Percentiles rank a stretch among this genome's conserved stretches.
Evolutionary conservation across 2,113 vertebrate genomes (phyloP).

Genomic region (Arvicanthis niloticus): DNA sequence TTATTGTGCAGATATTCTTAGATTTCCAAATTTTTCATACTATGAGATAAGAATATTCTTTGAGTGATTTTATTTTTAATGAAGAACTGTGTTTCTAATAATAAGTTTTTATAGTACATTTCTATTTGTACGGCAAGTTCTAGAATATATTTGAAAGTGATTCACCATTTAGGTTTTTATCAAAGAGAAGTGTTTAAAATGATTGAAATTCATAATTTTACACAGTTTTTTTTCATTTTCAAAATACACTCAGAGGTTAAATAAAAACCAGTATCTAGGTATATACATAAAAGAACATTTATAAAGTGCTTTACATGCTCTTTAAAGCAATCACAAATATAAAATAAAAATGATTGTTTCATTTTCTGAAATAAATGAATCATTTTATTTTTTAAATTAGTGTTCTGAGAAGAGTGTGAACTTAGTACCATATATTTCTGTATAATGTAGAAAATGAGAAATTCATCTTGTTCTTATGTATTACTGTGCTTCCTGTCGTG

Average conservation of each 20-base stretch:
- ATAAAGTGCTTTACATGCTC: background rate
- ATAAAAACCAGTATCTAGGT: background rate
- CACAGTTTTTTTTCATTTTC: background rate
- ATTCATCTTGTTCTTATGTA: background rate
- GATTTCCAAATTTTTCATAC: slow-evolving; percentile 70
- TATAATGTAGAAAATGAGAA: background rate
- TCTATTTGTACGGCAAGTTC: slow-evolving; percentile 44
- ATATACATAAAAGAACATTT: background rate
- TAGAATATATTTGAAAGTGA: slow-evolving; percentile 28
- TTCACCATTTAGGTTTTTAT: slow-evolving; percentile 21
- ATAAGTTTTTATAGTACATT: slow-evolving; percentile 52
- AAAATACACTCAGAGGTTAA: background rate
- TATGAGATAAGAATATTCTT: slow-evolving; percentile 60
- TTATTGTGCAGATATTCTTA: slow-evolving; percentile 65
- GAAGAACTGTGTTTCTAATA: slow-evolving; percentile 41
- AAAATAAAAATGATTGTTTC: background rate
- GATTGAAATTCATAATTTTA: background rate
- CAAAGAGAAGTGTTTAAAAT: background rate
- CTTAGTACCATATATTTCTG: background rate
- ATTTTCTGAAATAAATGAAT: background rate
- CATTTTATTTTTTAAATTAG: background rate
- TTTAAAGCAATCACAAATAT: background rate
- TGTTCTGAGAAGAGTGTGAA: background rate
- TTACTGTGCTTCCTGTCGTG: background rate
- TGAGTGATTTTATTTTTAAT: slow-evolving; percentile 38